Base-by-base conservation (phyloP, 2,113 vertebrate species). In the Lates calcarifer region DNA sequence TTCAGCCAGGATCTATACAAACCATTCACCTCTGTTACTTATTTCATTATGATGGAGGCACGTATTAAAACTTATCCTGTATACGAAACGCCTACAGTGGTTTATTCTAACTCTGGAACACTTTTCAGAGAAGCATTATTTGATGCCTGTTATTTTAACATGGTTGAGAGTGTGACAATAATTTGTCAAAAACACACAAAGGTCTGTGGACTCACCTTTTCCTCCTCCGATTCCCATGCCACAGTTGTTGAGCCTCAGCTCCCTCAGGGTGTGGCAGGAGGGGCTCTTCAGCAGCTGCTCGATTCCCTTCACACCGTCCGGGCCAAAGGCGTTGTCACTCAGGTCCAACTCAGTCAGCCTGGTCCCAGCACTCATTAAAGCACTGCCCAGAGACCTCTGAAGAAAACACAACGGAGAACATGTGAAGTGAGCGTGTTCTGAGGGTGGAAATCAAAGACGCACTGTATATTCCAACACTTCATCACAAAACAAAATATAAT, bases 161-260 rank as follows among this genome's bases (percentile, higher is more conserved):
- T 41, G 60, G 2, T 2, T 18, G 9, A 18, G 3, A 35, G 2
- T 8, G 6, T 55, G 11, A 47, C 10, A 61, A 56, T 4, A 37
- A 17, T 10, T 1, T 8, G 13, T 63, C 29, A 47, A 64, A 64
- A 68, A 55, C n/a, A 33, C 57, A 60, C 17, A 15, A 18, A 18
- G 18, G 3, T 49, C 28, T 51, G 0, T 22, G 11, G 53, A 1
- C 91, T 91, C 88, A 98, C 98, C 97, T 98, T 98, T 98, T 78
- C 98, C 98, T 24, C 98, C 98, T 18, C 96, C 98, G 15, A 97
- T 96, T 76, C 98, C 98, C 97, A 99, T 97, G 68, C 98, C 98
- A 57, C 98, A 99, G 92, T 99, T 99, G 94, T 99, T 99, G 67
- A 99, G 96, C 67, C 95, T 96, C 45, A 99, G 96, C 8, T 97